Conservation (phyloP, 2,888 invertebrate genomes). For the Drosophila borborema region DNA sequence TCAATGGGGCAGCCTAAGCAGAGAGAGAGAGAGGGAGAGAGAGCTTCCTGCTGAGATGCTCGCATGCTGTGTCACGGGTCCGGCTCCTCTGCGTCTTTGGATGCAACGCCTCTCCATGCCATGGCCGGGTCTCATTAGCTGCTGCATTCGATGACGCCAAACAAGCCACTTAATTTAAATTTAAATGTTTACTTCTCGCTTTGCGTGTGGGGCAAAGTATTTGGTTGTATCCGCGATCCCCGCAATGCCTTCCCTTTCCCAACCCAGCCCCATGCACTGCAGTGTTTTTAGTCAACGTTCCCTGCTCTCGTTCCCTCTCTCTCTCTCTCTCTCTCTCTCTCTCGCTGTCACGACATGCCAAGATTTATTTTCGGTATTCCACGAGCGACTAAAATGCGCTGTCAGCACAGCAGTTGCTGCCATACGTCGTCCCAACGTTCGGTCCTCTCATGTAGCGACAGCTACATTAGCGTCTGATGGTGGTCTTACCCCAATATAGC, state of each 20-base stretch:
- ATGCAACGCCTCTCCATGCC: not conserved
- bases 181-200: constrained; percentile 80
- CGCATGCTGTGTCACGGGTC: constrained; percentile 4
- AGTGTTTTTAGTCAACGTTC: constrained; percentile 4
- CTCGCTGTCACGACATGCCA: constrained; percentile 63
- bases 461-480: constrained; percentile 68
- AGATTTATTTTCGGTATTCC: constrained; percentile 80
- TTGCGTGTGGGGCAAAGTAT: constrained; percentile 79
- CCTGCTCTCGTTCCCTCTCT: not conserved
- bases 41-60: constrained; percentile 62
- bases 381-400: constrained; percentile 72
- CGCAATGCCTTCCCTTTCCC: not conserved
- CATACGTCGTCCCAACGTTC: constrained; percentile 57
- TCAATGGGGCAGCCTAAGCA: constrained; percentile 28
- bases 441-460: constrained; percentile 39
- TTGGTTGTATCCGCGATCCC: constrained; percentile 56
- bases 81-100: constrained; percentile 2
- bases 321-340: too few species aligned
- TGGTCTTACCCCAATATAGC: constrained; percentile 50
- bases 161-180: constrained; percentile 81
- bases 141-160: constrained; percentile 76
- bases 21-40: constrained; percentile 13
- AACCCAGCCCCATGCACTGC: too few species aligned
- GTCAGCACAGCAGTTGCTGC: constrained; percentile 76
- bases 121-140: constrained; percentile 69